Conservation (phyloP, 2,113 vertebrate species). For the Dryoscopus gambensis region DNA sequence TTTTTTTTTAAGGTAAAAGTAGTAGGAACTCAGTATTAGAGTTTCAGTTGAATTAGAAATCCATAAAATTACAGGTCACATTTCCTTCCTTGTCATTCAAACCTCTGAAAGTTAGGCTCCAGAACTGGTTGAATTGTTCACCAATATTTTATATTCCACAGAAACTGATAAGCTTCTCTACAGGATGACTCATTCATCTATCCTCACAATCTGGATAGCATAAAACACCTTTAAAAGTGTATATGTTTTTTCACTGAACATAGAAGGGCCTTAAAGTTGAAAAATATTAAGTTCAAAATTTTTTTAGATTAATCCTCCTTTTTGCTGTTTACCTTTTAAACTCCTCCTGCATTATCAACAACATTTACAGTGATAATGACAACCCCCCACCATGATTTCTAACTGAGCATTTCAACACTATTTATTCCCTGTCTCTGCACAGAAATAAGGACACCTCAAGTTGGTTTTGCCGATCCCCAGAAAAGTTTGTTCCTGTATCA, state of each 20-base stretch:
- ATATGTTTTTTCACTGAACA: not conserved
- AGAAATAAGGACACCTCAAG: not conserved
- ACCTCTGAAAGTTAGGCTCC: not conserved
- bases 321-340: not conserved
- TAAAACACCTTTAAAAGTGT: not conserved
- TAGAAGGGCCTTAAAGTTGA: not conserved
- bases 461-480: not conserved
- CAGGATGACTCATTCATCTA: not conserved
- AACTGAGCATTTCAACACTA: not conserved
- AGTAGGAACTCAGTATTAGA: not conserved
- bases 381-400: not conserved
- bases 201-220: not conserved
- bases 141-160: not conserved
- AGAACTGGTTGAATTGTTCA: not conserved
- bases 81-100: not conserved
- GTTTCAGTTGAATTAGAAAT: not conserved
- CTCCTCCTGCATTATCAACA: not conserved
- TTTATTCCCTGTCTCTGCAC: not conserved
- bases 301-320: not conserved
- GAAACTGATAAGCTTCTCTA: not conserved
- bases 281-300: not conserved
- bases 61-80: not conserved
- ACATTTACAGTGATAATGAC: not conserved
- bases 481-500: not conserved
- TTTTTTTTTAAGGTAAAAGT: not conserved